phyloP scores from a whole-genome alignment of 2,113 vertebrate species.

The Bufo bufo region DNA sequence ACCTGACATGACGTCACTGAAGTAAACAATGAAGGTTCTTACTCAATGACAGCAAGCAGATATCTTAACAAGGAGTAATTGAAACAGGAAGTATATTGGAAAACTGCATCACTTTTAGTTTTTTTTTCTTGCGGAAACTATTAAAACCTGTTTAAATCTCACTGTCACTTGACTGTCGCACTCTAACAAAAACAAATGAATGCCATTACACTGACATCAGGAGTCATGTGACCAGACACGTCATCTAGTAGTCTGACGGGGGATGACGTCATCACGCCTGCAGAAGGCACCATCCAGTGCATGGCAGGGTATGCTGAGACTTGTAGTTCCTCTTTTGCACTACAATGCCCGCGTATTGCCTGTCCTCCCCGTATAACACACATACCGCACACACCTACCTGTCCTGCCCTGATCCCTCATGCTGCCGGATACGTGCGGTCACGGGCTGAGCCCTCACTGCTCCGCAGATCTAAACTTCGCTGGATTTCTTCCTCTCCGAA shows the following conservation, averaged over 20 bases:
- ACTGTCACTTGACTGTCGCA: too few species aligned
- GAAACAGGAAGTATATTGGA: too few species aligned
- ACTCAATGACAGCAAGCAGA: neutral
- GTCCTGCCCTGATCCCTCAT: constrained; percentile 42
- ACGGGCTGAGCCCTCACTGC: neutral
- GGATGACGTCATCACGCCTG: neutral
- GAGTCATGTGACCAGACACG: too few species aligned
- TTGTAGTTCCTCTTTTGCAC: neutral
- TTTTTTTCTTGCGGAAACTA: too few species aligned
- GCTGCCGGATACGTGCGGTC: neutral
- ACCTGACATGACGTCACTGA: neutral
- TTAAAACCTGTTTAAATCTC: too few species aligned
- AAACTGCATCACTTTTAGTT: too few species aligned
- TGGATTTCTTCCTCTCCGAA: neutral
- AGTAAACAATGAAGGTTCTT: neutral
- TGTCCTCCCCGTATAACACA: neutral
- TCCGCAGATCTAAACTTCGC: neutral
- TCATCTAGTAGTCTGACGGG: too few species aligned
- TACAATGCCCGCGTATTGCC: neutral
- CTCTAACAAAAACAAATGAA: too few species aligned
- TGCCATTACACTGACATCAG: too few species aligned
- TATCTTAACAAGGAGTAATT: neutral
- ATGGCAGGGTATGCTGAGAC: neutral
- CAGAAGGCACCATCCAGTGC: too few species aligned
- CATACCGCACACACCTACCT: constrained; percentile 29